A percentile compares a stretch with the other conserved stretches of the same genome.
Conservation (phyloP, 2,113 vertebrate species). For the Danio rerio region DNA sequence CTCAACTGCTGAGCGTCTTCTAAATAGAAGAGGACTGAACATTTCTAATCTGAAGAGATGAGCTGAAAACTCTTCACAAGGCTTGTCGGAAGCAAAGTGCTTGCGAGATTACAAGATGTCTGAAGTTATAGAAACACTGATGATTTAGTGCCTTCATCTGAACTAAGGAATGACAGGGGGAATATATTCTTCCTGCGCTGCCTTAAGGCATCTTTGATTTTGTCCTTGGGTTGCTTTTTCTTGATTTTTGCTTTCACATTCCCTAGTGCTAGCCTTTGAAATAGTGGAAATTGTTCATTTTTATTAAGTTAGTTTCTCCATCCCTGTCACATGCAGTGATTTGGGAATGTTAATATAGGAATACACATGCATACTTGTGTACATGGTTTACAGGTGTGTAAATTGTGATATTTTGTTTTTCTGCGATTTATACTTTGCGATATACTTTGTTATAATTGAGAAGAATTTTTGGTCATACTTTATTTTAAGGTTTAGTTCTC, state of each 20-base stretch:
- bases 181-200: not conserved
- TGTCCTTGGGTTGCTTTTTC: not conserved
- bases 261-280: not conserved
- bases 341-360: not conserved
- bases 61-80: slow-evolving; percentile 30
- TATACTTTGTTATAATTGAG: too few relatives aligned
- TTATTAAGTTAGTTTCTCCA: not conserved
- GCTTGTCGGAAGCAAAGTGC: slow-evolving; percentile 36
- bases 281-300: not conserved
- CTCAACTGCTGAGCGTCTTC: slow-evolving; percentile 35
- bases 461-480: too few relatives aligned
- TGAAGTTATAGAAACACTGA: not conserved
- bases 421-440: too few relatives aligned
- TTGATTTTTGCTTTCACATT: not conserved
- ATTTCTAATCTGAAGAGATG: slow-evolving; percentile 57
- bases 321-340: not conserved
- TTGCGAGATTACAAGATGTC: slow-evolving; percentile 12
- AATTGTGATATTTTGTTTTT: too few relatives aligned
- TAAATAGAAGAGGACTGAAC: slow-evolving; percentile 42
- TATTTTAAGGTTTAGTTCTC: too few relatives aligned
- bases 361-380: too few relatives aligned
- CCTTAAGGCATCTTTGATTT: not conserved
- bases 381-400: too few relatives aligned
- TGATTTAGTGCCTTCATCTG: slow-evolving; percentile 23
- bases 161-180: not conserved